A percentile compares a stretch with the other conserved stretches of the same genome.
Evolutionary conservation across 2,797 vertebrate species (phyloP).

Genomic region (Botia almorhae): DNA sequence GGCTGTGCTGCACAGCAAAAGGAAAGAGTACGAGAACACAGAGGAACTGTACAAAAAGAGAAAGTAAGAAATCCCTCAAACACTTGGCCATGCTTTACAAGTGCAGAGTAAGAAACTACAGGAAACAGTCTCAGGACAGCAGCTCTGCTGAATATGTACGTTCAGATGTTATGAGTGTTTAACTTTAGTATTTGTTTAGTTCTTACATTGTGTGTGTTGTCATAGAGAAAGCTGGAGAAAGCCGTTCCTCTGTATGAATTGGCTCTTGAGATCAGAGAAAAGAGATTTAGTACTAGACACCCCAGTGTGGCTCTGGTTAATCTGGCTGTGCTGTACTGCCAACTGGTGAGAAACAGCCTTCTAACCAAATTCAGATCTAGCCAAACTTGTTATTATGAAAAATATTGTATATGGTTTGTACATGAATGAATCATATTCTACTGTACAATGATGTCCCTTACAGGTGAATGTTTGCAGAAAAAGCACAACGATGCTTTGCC

Average conservation of each 20-base stretch:
- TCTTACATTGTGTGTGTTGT: slow-evolving; percentile 6
- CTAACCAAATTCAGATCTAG: too few species aligned
- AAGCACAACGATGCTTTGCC: slow-evolving; percentile 91
- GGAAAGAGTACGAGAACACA: slow-evolving; percentile 87
- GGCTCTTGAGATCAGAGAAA: slow-evolving; percentile 92
- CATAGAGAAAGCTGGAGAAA: slow-evolving; percentile 92
- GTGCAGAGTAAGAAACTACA: slow-evolving; percentile 82
- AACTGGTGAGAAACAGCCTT: slow-evolving; percentile 82
- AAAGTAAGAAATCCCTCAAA: too few species aligned
- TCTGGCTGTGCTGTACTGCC: slow-evolving; percentile 93
- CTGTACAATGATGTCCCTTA: background rate
- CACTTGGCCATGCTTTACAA: slow-evolving; percentile 94
- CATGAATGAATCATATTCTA: background rate
- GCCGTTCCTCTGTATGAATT: slow-evolving; percentile 78
- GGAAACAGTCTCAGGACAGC: background rate
- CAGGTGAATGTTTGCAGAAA: slow-evolving; percentile 78
- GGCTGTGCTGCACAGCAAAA: slow-evolving; percentile 91
- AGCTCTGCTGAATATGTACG: too few species aligned
- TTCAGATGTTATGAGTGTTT: too few species aligned
- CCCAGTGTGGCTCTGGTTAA: slow-evolving; percentile 86
- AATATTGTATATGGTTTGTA: background rate
- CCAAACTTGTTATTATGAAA: too few species aligned
- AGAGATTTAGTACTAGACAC: slow-evolving; percentile 95
- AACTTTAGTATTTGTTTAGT: background rate
- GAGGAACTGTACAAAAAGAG: slow-evolving; percentile 94